Evolutionary conservation across 2,888 invertebrate genomes (phyloP), one percentile per base, ranked within the genome.

Genomic region (Adela reaumurella): DNA sequence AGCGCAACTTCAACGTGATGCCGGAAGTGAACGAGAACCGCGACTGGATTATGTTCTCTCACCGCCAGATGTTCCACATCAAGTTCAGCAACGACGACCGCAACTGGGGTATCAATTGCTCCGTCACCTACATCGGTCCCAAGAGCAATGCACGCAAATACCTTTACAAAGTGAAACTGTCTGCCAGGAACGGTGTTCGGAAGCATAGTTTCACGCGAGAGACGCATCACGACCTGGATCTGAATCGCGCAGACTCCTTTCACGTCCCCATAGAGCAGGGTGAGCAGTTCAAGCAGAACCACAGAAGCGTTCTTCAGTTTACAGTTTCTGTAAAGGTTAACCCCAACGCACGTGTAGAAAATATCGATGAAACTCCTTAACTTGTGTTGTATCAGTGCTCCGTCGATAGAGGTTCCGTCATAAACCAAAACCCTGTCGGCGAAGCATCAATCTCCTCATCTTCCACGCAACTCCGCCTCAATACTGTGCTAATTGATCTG

Each of bases 221-320:
- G 11, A 69, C 74, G 0, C 77, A 77, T 62, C 69, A 72, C 59
- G 76, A 78, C 55, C 59, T 74, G n/a, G 77, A 77, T 52, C 68
- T 62, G 53, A 57, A 65, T 50, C 64, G 70, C 0, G 68, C 71
- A 56, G 77, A 76, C 55, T 74, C 74, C 59, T 78, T 77, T 65
- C 67, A 70, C 52, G 62, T 78, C 4, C 66, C 70, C 0, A 59
- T 70, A 8, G 74, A 74, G 49, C 73, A 74, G 55, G 69, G 74
- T 1, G 59, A 68, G 43, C 73, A 74, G 62, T 74, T 68, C 62
- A 59, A 71, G 11, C 62, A 71, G 19, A 68, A 67, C 55, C 69
- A 68, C 56, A 61, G 64, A 8, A 35, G 11, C 6, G 35, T 35
- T 24, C 56, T 70, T 2, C 66, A 68, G 50, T 64, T 65, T 53